Evolutionary conservation across 2,113 vertebrate species (phyloP), one percentile per base, ranked within the genome.

Genomic region (Rhynchopsitta pachyrhyncha): DNA sequence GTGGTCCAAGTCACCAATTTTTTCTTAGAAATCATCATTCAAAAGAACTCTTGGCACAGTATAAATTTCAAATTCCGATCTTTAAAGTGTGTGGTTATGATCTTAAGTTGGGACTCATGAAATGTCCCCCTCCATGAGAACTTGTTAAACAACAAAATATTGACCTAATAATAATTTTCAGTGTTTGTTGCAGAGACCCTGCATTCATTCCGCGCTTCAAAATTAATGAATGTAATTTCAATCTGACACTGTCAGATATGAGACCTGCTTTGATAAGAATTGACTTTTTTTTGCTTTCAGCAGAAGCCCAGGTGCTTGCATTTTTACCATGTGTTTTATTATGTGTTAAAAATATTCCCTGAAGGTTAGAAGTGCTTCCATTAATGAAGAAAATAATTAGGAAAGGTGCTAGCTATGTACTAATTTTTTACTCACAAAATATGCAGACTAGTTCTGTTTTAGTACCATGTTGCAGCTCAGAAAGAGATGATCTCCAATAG

Each of bases 341-440:
- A 75, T 52, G 10, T 80, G 89, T 90, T 87, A 24, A 90, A 94
- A 96, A 80, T 92, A 52, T 37, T 95, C 57, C 76, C 68, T 95
- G 69, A 96, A 71, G n/a, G 17, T 87, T 92, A 67, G 24, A 78
- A 79, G 44, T 74, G 86, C 28, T 89, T 95, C 50, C 53, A 70
- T 78, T 94, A 96, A 95, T 92, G 85, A 97, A 96, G 89, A 33
- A 93, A 82, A 86, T 97, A 90, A 96, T 96, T 96, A 95, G 68
- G 39, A 81, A 42, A 89, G 66, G 9, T 95, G 15, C 68, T 92
- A 81, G 18, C 13, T 82, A 8, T 29, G 12, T 77, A 60, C 35
- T 75, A 5, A 14, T 47, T 39, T 90, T 93, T 88, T 47, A 33
- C 20, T 78, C 22, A 25, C 5, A 71, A 92, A 91, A 76, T 66